A percentile compares a stretch with the other conserved stretches of the same genome.
These are phyloP conservation scores for Temnothorax longispinosus DNA, from an alignment of 1,140 invertebrate species.

Conservation along the genomic window DNA sequence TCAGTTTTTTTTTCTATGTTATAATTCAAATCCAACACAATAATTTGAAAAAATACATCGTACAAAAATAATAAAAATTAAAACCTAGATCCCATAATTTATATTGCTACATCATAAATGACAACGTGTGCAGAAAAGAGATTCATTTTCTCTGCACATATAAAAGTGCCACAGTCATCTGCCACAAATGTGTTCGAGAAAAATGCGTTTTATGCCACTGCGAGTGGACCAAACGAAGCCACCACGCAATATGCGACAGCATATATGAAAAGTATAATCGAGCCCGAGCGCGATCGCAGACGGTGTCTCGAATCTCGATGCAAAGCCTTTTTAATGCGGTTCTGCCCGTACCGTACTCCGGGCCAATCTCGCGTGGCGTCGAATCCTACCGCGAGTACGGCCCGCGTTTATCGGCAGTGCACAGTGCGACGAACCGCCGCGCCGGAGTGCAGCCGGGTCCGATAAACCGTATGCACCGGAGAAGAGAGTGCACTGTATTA, in stretches of 20 bases:
- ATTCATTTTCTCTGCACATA: background rate
- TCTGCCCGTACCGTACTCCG: conserved; percentile 1
- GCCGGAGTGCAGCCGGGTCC: conserved; percentile 6
- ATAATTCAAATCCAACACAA: background rate
- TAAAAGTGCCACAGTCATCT: background rate
- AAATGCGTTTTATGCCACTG: background rate
- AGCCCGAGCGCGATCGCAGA: conserved; percentile 51
- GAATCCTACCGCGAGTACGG: conserved; percentile 38
- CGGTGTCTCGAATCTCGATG: conserved; percentile 59
- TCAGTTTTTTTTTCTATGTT: background rate
- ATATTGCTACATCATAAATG: background rate
- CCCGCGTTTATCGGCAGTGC: conserved; percentile 56
- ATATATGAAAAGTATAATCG: conserved; percentile 59
- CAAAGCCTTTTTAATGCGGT: conserved; percentile 70
- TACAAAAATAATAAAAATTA: conserved; percentile 7
- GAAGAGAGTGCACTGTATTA: conserved; percentile 70
- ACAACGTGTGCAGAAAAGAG: background rate
- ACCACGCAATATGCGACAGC: conserved; percentile 25
- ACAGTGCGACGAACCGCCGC: background rate
- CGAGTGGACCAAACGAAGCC: background rate
- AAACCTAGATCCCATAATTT: background rate
- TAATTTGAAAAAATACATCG: background rate
- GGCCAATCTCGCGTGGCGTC: conserved; percentile 60
- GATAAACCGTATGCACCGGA: conserved; percentile 51
- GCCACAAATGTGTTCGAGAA: background rate